These are phyloP conservation scores for Scopus umbretta DNA, from an alignment of 2,113 vertebrate species.

Conservation along the genomic window DNA sequence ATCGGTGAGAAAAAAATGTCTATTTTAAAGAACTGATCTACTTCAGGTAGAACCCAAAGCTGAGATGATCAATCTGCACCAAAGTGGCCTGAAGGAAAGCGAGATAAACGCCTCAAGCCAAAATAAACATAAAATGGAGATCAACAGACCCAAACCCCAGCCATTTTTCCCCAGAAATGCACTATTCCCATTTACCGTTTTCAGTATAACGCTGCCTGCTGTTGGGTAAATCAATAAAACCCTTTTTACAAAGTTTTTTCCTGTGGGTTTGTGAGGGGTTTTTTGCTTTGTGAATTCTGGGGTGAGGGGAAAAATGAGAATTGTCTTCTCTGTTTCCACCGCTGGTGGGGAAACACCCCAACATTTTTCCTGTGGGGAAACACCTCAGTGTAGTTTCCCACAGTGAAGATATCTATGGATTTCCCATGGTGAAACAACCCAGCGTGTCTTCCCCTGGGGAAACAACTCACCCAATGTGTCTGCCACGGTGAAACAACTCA, in stretches of 20 bases:
- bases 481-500: not conserved
- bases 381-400: not conserved
- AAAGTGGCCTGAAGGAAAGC: not conserved
- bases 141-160: not conserved
- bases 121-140: not conserved
- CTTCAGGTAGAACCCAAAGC: not conserved
- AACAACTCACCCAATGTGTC: not conserved
- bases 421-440: not conserved
- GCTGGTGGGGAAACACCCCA: not conserved
- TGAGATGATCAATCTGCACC: not conserved
- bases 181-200: fast-evolving
- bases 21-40: not conserved
- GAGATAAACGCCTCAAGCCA: not conserved
- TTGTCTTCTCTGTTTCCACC: not conserved
- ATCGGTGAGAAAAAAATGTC: not conserved
- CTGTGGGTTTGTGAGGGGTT: not conserved
- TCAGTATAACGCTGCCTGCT: not conserved
- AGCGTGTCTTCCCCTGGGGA: not conserved
- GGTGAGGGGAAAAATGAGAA: not conserved
- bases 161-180: not conserved
- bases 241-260: not conserved
- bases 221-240: not conserved
- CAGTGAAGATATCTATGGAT: fast-evolving
- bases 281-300: not conserved
- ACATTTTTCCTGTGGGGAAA: not conserved